Base-by-base conservation (phyloP, 2,797 vertebrate genomes). In the Eulemur albifrons region DNA sequence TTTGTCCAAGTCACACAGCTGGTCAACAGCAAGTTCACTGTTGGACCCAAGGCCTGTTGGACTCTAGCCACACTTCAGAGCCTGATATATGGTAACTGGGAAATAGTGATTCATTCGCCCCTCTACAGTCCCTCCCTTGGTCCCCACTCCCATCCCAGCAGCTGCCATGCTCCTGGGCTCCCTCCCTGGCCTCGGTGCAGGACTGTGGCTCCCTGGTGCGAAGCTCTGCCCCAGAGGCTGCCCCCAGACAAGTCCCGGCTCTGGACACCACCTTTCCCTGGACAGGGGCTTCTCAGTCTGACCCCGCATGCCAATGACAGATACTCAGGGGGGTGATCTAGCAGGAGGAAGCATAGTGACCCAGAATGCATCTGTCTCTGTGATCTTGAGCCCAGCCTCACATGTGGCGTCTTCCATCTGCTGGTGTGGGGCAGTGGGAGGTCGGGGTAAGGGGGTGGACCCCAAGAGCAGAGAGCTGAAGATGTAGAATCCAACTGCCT, bases 291-390 rank as follows among this genome's bases (percentile, higher is more conserved):
- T 27, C 93, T 89, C 40, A 30, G 1, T n/a, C 45, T 48, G 21
- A 21, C 5, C 43, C 54, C 30, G 18, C 67, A 70, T 1, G 0
- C 35, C 0, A 0, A 27, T n/a, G n/a, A 77, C 38, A 73, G 43
- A 11, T 18, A 21, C 30, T 32, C 35, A 67, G 38, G 45, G 43
- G 45, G 18, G 1, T 23, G 18, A 70, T 65, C 18, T n/a, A 12
- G 50, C 48, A 57, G 65, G 20, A 88, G 54, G 69, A 91, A 83
- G 35, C 5, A 1, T 27, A 40, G 14, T 23, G 57, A 91, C 83
- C 65, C 27, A 25, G 77, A 69, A 65, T 21, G 5, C 14, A n/a
- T 32, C 48, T 23, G 0, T n/a, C 30, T 35, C 83, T 88, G 12
- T 65, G 32, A 48, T 43, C 81, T 73, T 10, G n/a, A 75, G 17